Percentiles rank a stretch among this genome's conserved stretches.
phyloP scores from a whole-genome alignment of 2,113 vertebrate species.

The Quiscalus mexicanus region DNA sequence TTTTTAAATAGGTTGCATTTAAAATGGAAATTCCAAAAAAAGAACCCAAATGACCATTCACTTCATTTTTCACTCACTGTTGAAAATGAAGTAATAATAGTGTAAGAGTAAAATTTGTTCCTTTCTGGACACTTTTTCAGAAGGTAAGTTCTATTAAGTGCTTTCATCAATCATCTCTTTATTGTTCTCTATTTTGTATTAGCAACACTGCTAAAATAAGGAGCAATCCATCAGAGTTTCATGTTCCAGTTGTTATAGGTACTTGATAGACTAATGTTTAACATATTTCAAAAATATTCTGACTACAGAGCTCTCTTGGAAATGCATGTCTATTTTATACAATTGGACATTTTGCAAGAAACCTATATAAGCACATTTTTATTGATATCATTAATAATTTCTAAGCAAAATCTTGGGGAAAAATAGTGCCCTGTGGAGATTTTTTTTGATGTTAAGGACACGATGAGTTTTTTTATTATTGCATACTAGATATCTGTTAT shows the following conservation, averaged over 20 bases:
- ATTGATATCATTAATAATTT: neutral
- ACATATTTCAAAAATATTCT: neutral
- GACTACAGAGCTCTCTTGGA: neutral
- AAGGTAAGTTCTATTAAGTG: neutral
- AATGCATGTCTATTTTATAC: neutral
- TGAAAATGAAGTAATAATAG: neutral
- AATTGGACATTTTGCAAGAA: neutral
- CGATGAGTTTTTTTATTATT: neutral
- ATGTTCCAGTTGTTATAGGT: neutral
- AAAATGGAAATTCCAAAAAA: neutral
- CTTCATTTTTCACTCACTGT: neutral
- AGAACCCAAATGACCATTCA: neutral
- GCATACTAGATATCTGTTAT: slow-evolving; percentile 7
- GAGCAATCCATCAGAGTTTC: neutral
- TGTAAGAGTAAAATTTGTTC: neutral
- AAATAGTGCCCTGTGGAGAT: neutral
- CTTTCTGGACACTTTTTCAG: neutral
- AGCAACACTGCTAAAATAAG: neutral
- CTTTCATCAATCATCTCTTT: neutral
- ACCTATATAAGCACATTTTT: neutral
- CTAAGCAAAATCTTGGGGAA: neutral
- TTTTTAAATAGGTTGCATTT: neutral
- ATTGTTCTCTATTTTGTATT: neutral
- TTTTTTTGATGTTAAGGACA: neutral
- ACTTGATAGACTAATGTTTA: neutral